These are phyloP conservation scores for Halcyon smyrnensis DNA, from an alignment of 2,797 vertebrate species.

Conservation along the genomic window DNA sequence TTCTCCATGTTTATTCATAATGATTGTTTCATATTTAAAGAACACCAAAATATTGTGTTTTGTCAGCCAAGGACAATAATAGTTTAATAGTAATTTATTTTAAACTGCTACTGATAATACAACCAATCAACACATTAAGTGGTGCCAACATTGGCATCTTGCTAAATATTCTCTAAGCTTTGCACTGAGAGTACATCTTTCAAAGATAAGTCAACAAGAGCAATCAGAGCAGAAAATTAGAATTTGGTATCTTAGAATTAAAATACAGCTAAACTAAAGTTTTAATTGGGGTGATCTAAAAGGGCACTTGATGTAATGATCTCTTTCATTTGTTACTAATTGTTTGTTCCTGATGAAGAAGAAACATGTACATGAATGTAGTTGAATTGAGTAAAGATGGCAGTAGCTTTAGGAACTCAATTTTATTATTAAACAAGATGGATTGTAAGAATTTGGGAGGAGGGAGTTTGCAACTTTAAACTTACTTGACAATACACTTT, in stretches of 20 bases:
- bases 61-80: slow-evolving; percentile 82
- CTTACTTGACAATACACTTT: slow-evolving; percentile 14
- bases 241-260: slow-evolving; percentile 95
- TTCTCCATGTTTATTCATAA: slow-evolving; percentile 78
- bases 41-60: slow-evolving; percentile 83
- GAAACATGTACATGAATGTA: slow-evolving; percentile 77
- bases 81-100: slow-evolving; percentile 86
- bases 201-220: slow-evolving; percentile 98
- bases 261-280: slow-evolving; percentile 88
- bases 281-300: slow-evolving; percentile 98
- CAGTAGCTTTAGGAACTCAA: slow-evolving; percentile 66
- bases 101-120: slow-evolving; percentile 85
- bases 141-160: slow-evolving; percentile 90
- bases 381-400: slow-evolving; percentile 76
- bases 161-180: slow-evolving; percentile 92
- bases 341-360: slow-evolving; percentile 88
- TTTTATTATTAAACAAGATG: slow-evolving; percentile 71
- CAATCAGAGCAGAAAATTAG: slow-evolving; percentile 99
- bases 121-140: slow-evolving; percentile 88
- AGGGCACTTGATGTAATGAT: slow-evolving; percentile 97
- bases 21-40: slow-evolving; percentile 80
- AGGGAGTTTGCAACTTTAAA: background rate
- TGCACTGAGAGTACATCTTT: slow-evolving; percentile 88
- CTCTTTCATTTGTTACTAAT: slow-evolving; percentile 95
- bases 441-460: slow-evolving; percentile 34